These are phyloP conservation scores for Alosa alosa DNA, from an alignment of 2,113 vertebrate genomes.

Conservation along the genomic window DNA sequence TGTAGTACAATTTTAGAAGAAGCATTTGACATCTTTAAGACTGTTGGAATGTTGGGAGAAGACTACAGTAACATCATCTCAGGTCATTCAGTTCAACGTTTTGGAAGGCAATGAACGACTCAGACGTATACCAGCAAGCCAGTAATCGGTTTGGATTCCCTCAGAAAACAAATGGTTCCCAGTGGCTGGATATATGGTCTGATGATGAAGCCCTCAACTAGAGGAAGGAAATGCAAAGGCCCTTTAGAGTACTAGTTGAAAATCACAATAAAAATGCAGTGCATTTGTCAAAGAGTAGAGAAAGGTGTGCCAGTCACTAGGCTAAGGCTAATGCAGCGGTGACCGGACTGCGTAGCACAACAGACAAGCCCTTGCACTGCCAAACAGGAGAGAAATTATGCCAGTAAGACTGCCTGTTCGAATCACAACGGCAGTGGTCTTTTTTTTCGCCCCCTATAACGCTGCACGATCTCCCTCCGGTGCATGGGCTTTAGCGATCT, in stretches of 20 bases:
- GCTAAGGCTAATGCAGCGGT: background rate
- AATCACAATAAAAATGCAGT: background rate
- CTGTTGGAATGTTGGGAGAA: background rate
- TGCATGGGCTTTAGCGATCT: too few relatives aligned
- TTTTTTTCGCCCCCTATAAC: too few relatives aligned
- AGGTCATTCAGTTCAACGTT: background rate
- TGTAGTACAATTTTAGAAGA: background rate
- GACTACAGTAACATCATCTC: background rate
- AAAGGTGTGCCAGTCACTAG: background rate
- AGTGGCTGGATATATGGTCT: background rate
- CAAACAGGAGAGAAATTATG: too few relatives aligned
- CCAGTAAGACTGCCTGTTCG: too few relatives aligned
- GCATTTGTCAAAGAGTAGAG: background rate
- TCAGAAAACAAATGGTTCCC: background rate
- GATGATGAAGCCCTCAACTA: background rate
- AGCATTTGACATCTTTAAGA: too few relatives aligned
- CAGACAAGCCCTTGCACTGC: too few relatives aligned
- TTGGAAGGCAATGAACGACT: background rate
- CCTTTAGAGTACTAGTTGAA: background rate
- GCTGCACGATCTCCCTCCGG: too few relatives aligned
- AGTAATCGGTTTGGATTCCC: too few relatives aligned
- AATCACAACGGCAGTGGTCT: too few relatives aligned
- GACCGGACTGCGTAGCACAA: too few relatives aligned
- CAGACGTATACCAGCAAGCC: background rate
- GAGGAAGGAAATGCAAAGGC: background rate